Base-by-base conservation (phyloP, 2,113 vertebrate genomes). In the Zingel zingel region DNA sequence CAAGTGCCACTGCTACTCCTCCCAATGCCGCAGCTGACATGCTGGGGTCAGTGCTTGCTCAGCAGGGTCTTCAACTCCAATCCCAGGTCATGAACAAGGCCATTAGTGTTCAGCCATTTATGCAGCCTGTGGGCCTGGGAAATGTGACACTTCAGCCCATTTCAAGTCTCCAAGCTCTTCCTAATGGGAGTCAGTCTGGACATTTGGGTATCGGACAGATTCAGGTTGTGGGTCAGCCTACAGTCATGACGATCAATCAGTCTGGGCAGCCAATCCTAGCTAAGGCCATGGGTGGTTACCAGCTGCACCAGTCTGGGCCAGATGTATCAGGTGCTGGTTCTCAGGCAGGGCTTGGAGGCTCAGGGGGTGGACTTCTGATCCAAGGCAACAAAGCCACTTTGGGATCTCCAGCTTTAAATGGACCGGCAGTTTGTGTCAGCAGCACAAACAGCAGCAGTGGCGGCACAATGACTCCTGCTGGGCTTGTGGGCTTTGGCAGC, bases 241-340 rank as follows among this genome's bases (percentile, higher is more conserved):
- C 95, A 0, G 97, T 99, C 86, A 99, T 99, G 98, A 97, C 98
- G 13, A 98, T 99, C 87, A 99, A 99, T 94, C 96, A 96, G 1
- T 92, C 97, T 5, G 86, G 96, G 5, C 98, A 97, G 77, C 97
- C 96, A 78, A 95, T 99, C 74, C 87, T 99, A 56, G 92, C 97
- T 67, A 99, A 99, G 86, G 92, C 96, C 6, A 97, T 98, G 53
- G 96, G 97, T 0, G 92, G 97, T 74, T 99, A 99, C 86, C 95
- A 96, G 86, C 91, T 99, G 81, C 93, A 98, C 13, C 97, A 97
- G 0, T 83, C 97, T 0, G 95, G 96, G 0, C 88, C 96, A 18
- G 95, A 98, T 76, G 90, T 77, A 83, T 92, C 96, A 53, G 91
- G 84, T 64, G 83, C 90, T 93, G 79, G 97, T 92, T 56, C 97